Base-by-base conservation (phyloP, 1,140 invertebrate species). In the Babylonia areolata region DNA sequence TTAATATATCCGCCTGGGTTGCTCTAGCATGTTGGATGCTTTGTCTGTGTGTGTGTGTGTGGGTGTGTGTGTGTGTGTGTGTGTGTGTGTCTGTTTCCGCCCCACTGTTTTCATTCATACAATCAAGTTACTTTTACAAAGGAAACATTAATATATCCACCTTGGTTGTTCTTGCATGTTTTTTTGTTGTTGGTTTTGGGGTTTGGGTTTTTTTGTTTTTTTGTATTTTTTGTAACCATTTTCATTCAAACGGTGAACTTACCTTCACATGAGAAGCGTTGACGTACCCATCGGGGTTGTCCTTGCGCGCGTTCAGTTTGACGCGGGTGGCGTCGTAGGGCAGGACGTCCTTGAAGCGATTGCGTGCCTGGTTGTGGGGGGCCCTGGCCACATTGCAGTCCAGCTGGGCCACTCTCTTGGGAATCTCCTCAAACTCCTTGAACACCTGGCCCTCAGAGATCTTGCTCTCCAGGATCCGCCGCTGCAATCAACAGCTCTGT, bases 301-400 rank as follows among this genome's bases (percentile, higher is more conserved):
- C 96, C 93, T 96, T 96, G 3, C 96, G 96, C 6, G 97, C 97
- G 58, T 89, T 91, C 5, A 98, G 93, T 79, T 96, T 95, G 46
- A 98, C 96, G 64, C 97, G 93, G 92, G 97, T 98, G 89, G 97
- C 97, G 92, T 98, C 97, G 93, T 98, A 98, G 1, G 98, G 98
- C 54, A 98, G 94, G 58, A 98, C 96, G 90, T 97, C 96, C 93
- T 95, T 95, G 92, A 96, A 96, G 35, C 95, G 88, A 87, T 95
- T 95, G 40, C 92, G 88, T 20, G 84, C 90, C 93, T 91, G 95
- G 89, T 94, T 94, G 82, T 92, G 92, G 15, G 96, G 94, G 81
- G 96, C 93, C 82, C 96, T 93, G 31, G 97, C 97, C 15, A 96
- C 96, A 20, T 95, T 94, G 92, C 96, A 96, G 87, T 96, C 96